Evolutionary conservation across 2,888 invertebrate species (phyloP).

Genomic region (Aplocera efformata): DNA sequence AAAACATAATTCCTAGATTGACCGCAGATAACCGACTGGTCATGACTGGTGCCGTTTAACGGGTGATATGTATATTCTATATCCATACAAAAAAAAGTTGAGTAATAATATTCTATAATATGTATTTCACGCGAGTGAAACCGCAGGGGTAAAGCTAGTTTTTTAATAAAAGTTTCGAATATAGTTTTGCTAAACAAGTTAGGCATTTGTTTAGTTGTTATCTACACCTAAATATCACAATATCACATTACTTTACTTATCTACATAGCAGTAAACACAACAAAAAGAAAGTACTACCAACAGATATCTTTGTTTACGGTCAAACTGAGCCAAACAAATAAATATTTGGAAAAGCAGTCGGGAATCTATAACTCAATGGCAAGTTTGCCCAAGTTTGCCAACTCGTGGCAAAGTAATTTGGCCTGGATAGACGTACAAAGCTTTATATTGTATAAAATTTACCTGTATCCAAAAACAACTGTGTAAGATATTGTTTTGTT

Average conservation of each 20-base stretch:
- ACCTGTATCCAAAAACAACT: conserved; percentile 70
- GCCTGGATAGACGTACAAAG: conserved; percentile 51
- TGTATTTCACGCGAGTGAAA: too few species aligned
- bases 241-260: background rate
- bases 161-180: too few species aligned
- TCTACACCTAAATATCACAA: too few species aligned
- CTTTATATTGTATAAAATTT: conserved; percentile 62
- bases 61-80: too few species aligned
- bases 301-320: conserved; percentile 66
- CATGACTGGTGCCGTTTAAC: too few species aligned
- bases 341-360: conserved; percentile 66
- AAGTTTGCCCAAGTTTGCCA: conserved; percentile 67
- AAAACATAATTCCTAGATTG: too few species aligned
- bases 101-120: too few species aligned
- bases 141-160: too few species aligned
- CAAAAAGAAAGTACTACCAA: conserved; percentile 32
- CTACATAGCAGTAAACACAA: conserved; percentile 31
- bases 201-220: too few species aligned
- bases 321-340: conserved; percentile 73
- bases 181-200: too few species aligned
- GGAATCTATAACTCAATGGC: conserved; percentile 79
- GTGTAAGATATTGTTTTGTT: conserved; percentile 13
- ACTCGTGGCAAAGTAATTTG: conserved; percentile 65
- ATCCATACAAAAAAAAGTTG: too few species aligned
- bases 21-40: too few species aligned